Conservation (phyloP, 2,888 invertebrate species). For the Eupithecia inturbata region DNA sequence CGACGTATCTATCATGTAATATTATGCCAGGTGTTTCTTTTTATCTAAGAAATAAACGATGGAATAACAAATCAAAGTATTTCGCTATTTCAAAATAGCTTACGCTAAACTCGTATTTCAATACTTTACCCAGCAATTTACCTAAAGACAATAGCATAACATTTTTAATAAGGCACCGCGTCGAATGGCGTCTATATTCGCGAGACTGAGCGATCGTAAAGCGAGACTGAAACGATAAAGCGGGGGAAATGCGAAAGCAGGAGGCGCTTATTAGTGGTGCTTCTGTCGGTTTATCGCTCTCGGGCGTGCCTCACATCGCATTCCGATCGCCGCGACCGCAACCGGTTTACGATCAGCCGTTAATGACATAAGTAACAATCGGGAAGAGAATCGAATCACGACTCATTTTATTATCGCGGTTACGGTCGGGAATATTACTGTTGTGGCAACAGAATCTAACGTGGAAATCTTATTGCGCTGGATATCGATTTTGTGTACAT, state of each 20-base stretch:
- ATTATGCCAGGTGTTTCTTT: background rate
- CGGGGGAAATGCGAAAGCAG: conserved; percentile 51
- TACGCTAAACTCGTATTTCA: background rate
- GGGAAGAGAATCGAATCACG: conserved; percentile 79
- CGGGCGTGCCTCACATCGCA: conserved; percentile 73
- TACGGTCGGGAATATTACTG: conserved; percentile 45
- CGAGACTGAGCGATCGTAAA: conserved; percentile 54
- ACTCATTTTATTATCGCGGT: conserved; percentile 68
- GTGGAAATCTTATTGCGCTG: conserved; percentile 29
- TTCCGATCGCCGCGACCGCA: conserved; percentile 72
- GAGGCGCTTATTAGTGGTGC: conserved; percentile 66
- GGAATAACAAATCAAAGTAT: background rate
- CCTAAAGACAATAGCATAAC: conserved; percentile 46
- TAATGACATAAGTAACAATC: conserved; percentile 77
- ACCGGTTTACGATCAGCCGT: conserved; percentile 69
- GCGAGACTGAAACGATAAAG: conserved; percentile 51
- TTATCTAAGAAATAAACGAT: background rate
- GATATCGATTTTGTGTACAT: conserved; percentile 18
- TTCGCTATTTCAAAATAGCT: background rate
- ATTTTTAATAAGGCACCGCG: conserved; percentile 68
- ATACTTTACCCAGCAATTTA: conserved; percentile 7
- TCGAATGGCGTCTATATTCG: conserved; percentile 58
- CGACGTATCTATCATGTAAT: background rate
- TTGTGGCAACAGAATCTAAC: conserved; percentile 41
- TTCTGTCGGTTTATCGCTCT: conserved; percentile 59